Evolutionary conservation across 2,113 vertebrate genomes (phyloP).

Genomic region (Otocyon megalotis): DNA sequence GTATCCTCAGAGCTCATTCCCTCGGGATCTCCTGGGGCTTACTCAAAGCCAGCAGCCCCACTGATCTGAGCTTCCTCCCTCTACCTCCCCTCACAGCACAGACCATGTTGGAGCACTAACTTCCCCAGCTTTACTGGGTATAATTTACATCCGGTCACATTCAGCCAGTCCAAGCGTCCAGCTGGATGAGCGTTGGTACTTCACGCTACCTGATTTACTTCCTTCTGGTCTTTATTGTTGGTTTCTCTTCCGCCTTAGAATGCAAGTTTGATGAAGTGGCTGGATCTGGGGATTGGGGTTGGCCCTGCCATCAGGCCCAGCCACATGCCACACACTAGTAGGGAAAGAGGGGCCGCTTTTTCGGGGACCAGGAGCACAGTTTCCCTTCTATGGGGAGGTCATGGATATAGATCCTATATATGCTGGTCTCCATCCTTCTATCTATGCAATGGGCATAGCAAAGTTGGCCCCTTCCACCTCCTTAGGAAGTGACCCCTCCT

Average conservation of each 20-base stretch:
- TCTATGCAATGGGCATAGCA: fast-evolving
- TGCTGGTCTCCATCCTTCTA: not conserved
- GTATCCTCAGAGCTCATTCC: not conserved
- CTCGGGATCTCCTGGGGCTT: fast-evolving
- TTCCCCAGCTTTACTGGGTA: not conserved
- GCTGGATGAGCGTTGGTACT: not conserved
- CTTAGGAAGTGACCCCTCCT: not conserved
- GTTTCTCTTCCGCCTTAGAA: not conserved
- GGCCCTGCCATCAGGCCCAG: not conserved
- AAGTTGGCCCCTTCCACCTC: not conserved
- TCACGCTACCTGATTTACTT: not conserved
- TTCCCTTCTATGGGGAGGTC: not conserved
- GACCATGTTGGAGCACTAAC: not conserved
- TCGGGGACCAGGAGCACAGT: not conserved
- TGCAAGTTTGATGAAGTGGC: not conserved
- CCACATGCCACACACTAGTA: not conserved
- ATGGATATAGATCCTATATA: not conserved
- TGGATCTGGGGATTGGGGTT: not conserved
- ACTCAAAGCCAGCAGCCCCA: not conserved
- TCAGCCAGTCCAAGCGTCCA: not conserved
- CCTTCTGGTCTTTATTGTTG: not conserved
- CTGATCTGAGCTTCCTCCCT: not conserved
- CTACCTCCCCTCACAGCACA: fast-evolving
- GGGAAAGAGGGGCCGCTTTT: not conserved
- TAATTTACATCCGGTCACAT: not conserved